Evolutionary conservation across 2,113 vertebrate species (phyloP).

Genomic region (Pandion haliaetus): DNA sequence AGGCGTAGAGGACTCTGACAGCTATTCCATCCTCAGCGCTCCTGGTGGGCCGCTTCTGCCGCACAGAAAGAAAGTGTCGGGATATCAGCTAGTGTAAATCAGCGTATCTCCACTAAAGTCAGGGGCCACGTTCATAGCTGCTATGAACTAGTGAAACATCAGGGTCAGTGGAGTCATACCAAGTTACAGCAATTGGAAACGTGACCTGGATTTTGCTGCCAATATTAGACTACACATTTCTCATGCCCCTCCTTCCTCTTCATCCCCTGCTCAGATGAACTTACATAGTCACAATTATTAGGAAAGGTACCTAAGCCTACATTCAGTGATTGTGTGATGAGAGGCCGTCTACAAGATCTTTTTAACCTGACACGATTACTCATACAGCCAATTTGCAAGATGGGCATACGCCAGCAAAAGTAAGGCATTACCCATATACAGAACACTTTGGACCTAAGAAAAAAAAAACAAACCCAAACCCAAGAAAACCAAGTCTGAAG

Average conservation of each 20-base stretch:
- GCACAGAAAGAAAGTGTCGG: fast-evolving
- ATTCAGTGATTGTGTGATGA: neutral
- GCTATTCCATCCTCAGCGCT: neutral
- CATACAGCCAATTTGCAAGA: neutral
- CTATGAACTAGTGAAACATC: neutral
- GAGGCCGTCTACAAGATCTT: neutral
- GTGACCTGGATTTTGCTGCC: neutral
- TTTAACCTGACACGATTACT: neutral
- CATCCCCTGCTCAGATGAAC: neutral
- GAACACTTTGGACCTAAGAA: neutral
- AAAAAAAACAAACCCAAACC: neutral
- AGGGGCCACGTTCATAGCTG: neutral
- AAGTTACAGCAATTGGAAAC: fast-evolving
- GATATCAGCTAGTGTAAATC: neutral
- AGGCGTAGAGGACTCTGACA: neutral
- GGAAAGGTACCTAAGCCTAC: neutral
- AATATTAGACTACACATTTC: neutral
- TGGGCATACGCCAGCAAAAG: neutral
- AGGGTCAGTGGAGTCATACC: neutral
- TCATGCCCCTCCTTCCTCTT: neutral
- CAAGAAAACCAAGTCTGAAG: neutral
- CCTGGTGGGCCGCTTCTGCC: neutral
- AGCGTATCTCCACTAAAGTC: neutral
- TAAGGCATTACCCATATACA: neutral
- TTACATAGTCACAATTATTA: neutral